Percentiles rank a stretch among this genome's conserved stretches.
Conservation (phyloP, 2,113 vertebrate species). For the Hemichromis elongatus region DNA sequence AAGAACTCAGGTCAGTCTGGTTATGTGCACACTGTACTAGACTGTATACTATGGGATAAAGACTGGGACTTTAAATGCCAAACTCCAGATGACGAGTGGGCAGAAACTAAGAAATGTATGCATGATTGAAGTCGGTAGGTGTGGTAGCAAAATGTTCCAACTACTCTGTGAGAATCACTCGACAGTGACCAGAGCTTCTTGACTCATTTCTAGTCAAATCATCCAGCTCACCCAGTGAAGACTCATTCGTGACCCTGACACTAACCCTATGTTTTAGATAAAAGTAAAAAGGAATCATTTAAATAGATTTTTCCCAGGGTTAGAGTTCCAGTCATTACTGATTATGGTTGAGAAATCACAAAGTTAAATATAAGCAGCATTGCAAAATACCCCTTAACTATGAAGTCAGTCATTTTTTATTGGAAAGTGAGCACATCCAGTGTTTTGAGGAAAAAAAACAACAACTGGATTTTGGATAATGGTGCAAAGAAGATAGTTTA, state of each 20-base stretch:
- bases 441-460: too few species aligned
- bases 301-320: not conserved
- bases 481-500: not conserved
- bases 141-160: not conserved
- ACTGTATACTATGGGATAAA: not conserved
- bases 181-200: not conserved
- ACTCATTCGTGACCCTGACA: not conserved
- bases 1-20: conserved; percentile 84
- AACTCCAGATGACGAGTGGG: not conserved
- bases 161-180: not conserved
- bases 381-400: not conserved
- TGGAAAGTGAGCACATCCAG: not conserved
- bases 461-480: not conserved
- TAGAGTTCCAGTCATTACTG: not conserved
- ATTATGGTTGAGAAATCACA: not conserved
- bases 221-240: not conserved
- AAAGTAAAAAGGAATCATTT: rapidly evolving
- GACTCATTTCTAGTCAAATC: not conserved
- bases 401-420: not conserved
- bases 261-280: not conserved
- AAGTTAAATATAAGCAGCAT: not conserved
- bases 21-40: conserved; percentile 29
- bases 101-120: not conserved
- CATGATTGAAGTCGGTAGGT: not conserved
- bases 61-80: not conserved